Conservation (phyloP, 2,113 vertebrate species). For the Xyrauchen texanus region DNA sequence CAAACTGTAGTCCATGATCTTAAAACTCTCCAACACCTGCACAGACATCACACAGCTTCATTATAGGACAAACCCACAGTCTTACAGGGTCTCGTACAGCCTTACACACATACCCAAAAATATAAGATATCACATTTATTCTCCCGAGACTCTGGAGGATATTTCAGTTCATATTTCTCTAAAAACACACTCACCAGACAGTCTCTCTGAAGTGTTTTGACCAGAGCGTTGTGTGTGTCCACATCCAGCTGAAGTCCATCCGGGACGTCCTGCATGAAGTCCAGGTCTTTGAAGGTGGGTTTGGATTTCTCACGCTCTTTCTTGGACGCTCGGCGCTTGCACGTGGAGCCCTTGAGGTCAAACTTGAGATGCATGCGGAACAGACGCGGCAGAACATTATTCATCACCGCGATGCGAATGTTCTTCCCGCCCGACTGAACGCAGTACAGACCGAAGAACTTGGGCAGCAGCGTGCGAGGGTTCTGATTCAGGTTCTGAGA, state of each 20-base stretch:
- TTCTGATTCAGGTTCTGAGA: slow-evolving; percentile 96
- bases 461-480: slow-evolving; percentile 92
- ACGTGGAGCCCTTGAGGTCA: slow-evolving; percentile 96
- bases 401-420: slow-evolving; percentile 95
- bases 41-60: slow-evolving; percentile 2
- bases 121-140: no score
- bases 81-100: no score
- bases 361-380: slow-evolving; percentile 98
- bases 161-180: no score
- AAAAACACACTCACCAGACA: slow-evolving; percentile 79
- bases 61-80: no score
- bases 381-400: slow-evolving; percentile 91
- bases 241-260: slow-evolving; percentile 90
- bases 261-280: slow-evolving; percentile 90
- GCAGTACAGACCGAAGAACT: slow-evolving; percentile 97
- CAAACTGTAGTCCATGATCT: slow-evolving; percentile 99
- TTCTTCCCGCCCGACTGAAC: slow-evolving; percentile 97
- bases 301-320: slow-evolving; percentile 92
- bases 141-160: no score
- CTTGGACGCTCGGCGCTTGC: slow-evolving; percentile 91
- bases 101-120: no score
- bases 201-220: slow-evolving; percentile 93
- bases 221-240: slow-evolving; percentile 86
- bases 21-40: slow-evolving; percentile 97
- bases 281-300: slow-evolving; percentile 95